phyloP scores from a whole-genome alignment of 2,113 vertebrate species.

The Pelecanoides urinatrix region DNA sequence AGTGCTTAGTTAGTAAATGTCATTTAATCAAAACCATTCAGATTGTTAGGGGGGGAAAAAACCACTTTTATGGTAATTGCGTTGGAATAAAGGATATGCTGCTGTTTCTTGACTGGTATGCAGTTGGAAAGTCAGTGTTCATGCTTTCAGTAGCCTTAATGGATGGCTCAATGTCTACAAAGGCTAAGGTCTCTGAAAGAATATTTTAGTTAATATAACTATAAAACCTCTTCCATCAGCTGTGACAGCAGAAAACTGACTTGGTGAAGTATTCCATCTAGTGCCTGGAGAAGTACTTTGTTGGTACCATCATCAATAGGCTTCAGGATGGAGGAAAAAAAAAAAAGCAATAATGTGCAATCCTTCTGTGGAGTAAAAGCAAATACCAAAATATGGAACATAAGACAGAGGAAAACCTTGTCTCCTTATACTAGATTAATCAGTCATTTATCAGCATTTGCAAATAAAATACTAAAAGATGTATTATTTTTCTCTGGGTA shows the following conservation, averaged over 20 bases:
- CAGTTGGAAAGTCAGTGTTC: neutral
- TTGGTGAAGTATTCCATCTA: neutral
- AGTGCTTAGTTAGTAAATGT: slow-evolving; percentile 17
- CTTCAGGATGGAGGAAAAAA: neutral
- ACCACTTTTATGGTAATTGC: neutral
- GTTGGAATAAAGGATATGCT: neutral
- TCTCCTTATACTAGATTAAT: neutral
- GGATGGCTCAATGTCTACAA: neutral
- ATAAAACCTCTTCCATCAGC: neutral
- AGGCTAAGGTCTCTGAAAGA: neutral
- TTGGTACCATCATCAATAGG: neutral
- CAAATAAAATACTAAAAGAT: neutral
- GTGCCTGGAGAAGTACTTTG: neutral
- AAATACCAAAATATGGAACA: neutral
- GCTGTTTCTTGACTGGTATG: neutral
- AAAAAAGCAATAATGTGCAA: neutral
- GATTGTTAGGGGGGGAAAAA: neutral
- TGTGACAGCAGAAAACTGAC: neutral
- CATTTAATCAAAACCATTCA: slow-evolving; percentile 30
- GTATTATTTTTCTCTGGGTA: neutral
- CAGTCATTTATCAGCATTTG: neutral
- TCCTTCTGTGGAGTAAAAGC: neutral
- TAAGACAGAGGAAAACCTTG: neutral
- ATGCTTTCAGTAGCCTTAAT: neutral
- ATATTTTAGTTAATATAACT: neutral